Base-by-base conservation (phyloP, 2,888 invertebrate genomes). In the Pristionchus mayeri region DNA sequence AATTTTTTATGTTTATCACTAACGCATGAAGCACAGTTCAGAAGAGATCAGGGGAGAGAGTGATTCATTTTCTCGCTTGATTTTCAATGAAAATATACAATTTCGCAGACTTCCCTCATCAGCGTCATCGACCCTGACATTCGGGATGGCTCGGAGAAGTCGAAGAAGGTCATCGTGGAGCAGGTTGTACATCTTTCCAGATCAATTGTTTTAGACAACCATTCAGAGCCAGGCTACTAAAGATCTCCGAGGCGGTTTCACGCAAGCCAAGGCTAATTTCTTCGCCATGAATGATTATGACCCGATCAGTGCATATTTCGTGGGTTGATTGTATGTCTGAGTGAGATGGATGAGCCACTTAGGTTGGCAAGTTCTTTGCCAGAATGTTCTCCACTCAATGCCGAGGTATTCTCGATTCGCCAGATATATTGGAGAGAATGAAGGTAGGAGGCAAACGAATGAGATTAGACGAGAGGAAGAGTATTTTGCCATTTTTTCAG, bases 271-370 rank as follows among this genome's bases (percentile, higher is more conserved):
- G 44, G 2, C 40, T 9, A 40, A 71, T 24, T 71, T 71, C 24
- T 71, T 71, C 4, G 9, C 40, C 9, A 71, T 71, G 71, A 44
- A 71, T 13, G 11, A 44, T 24, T 40, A 71, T n/a, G 40, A 44
- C 11, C 71, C 71, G 24, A n/a, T 71, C 16, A 40, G 71, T 9
- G 71, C 71, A 11, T 71, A 71, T 44, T 71, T 71, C 24, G 71
- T 71, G 2, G 24, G 40, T 71, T 44, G 16, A 37, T 11, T 21
- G 27, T 27, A 13, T 2, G 30, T 60, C 24, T 60, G n/a, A 13
- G 44, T 44, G 44, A 44, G 44, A 44, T 44, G 13, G 44, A 37
- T 34, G 3, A 40, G 6, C 11, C 18, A 37, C 21, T 37, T 30
- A 71, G 71, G 24, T 40, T 7, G 71, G 71, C 9, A 37, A 44